These are phyloP conservation scores for Salpingus planirostris DNA, from an alignment of 2,888 invertebrate genomes.

Conservation along the genomic window DNA sequence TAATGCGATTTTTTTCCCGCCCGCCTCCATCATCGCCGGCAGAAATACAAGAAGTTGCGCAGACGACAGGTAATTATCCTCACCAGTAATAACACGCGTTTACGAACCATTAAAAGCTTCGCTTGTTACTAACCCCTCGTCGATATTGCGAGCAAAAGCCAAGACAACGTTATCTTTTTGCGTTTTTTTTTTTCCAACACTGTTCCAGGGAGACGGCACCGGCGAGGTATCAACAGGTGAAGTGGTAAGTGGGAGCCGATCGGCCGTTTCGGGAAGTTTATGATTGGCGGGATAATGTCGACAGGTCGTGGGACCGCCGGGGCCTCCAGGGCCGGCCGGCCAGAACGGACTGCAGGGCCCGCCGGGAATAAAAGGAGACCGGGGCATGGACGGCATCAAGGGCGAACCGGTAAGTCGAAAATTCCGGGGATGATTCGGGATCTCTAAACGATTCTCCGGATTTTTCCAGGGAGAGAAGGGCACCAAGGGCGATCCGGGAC, in stretches of 20 bases:
- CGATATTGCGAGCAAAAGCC: no score
- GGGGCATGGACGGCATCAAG: conserved; percentile 72
- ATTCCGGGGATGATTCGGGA: neutral
- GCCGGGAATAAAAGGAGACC: conserved; percentile 78
- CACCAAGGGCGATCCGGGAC: conserved; percentile 77
- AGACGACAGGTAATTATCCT: conserved; percentile 63
- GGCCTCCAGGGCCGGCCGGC: conserved; percentile 70
- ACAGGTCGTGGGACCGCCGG: conserved; percentile 56
- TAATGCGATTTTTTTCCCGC: conserved; percentile 16
- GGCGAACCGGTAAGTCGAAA: conserved; percentile 63
- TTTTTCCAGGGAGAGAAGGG: conserved; percentile 69
- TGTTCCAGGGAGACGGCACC: conserved; percentile 71
- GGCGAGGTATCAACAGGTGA: conserved; percentile 68
- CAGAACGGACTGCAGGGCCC: conserved; percentile 69
- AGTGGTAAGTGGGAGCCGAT: conserved; percentile 49
- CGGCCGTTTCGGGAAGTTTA: conserved; percentile 10
- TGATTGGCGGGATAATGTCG: conserved; percentile 12
- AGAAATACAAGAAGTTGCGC: conserved; percentile 79
- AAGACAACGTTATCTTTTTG: conserved; percentile 24
- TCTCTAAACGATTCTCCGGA: conserved; percentile 1
- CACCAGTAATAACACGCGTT: no score
- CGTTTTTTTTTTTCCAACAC: conserved; percentile 36
- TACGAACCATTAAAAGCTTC: no score
- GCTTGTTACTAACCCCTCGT: no score
- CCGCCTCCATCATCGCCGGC: no score